phyloP scores from a whole-genome alignment of 2,113 vertebrate species.

The Lipophrys pholis region DNA sequence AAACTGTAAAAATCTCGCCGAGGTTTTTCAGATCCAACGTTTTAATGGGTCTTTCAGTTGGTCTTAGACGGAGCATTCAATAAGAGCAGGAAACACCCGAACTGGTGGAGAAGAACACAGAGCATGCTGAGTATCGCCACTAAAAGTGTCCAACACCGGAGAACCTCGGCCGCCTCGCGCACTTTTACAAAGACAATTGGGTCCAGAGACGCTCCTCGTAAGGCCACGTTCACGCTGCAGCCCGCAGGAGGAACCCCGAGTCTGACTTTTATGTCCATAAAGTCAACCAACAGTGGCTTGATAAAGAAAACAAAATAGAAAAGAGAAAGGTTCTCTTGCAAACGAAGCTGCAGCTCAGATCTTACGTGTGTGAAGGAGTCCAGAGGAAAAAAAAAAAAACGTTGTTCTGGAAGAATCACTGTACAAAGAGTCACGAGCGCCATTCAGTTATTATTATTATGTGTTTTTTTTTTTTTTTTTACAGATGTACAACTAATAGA shows the following conservation, averaged over 20 bases:
- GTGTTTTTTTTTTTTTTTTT: not conserved
- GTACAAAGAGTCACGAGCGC: slow-evolving; percentile 48
- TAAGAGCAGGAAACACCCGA: slow-evolving; percentile 46
- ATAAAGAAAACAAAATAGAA: not conserved
- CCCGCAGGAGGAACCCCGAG: no score
- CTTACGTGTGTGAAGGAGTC: not conserved
- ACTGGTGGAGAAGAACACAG: slow-evolving; percentile 37
- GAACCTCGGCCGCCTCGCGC: slow-evolving; percentile 17
- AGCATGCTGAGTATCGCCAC: slow-evolving; percentile 66
- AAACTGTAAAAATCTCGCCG: not conserved
- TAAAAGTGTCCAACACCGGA: slow-evolving; percentile 32
- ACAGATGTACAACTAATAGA: slow-evolving; percentile 49
- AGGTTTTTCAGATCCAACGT: slow-evolving; percentile 39
- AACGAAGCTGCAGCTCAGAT: slow-evolving; percentile 38
- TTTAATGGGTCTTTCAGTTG: slow-evolving; percentile 53
- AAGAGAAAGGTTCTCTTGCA: slow-evolving; percentile 13
- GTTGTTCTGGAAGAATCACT: slow-evolving; percentile 53
- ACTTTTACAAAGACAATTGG: no score
- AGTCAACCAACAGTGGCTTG: not conserved
- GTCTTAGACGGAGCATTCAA: slow-evolving; percentile 58
- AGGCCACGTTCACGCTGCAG: no score
- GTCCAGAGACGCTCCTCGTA: no score
- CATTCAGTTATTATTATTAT: not conserved
- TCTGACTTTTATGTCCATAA: no score
- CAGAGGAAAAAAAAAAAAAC: slow-evolving; percentile 26